Evolutionary conservation across 2,113 vertebrate species (phyloP).

Genomic region (Siniperca knerii): DNA sequence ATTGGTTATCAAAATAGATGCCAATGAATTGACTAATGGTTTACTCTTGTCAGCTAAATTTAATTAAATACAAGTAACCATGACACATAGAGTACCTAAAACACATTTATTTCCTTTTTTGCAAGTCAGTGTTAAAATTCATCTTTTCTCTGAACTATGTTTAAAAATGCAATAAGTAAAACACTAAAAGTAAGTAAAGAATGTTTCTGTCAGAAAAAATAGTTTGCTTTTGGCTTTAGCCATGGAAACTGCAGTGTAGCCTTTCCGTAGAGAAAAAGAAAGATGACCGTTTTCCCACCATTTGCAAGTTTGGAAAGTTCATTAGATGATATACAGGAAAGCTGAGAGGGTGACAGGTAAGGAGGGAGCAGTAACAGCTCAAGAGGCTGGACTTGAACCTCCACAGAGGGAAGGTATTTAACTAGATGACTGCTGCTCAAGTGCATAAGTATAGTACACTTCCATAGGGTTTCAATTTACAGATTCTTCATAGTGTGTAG

Average conservation of each 20-base stretch:
- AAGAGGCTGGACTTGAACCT: slow-evolving; percentile 46
- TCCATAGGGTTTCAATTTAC: slow-evolving; percentile 70
- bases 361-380: slow-evolving; percentile 39
- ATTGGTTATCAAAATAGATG: no score
- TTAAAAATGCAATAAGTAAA: background rate
- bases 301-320: slow-evolving; percentile 68
- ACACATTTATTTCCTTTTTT: background rate
- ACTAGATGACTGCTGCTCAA: slow-evolving; percentile 51
- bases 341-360: slow-evolving; percentile 61
- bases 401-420: slow-evolving; percentile 50
- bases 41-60: background rate
- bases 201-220: background rate
- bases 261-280: slow-evolving; percentile 10
- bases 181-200: background rate
- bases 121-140: background rate
- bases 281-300: slow-evolving; percentile 34
- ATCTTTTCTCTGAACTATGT: background rate
- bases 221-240: slow-evolving; percentile 2
- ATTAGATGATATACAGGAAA: slow-evolving; percentile 60
- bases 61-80: background rate
- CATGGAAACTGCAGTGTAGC: slow-evolving; percentile 22
- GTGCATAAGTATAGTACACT: slow-evolving; percentile 60
- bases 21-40: background rate
- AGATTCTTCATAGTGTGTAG: slow-evolving; percentile 53
- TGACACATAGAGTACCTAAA: background rate